Conservation (phyloP, 2,888 invertebrate species). For the Podabrus alpinus region DNA sequence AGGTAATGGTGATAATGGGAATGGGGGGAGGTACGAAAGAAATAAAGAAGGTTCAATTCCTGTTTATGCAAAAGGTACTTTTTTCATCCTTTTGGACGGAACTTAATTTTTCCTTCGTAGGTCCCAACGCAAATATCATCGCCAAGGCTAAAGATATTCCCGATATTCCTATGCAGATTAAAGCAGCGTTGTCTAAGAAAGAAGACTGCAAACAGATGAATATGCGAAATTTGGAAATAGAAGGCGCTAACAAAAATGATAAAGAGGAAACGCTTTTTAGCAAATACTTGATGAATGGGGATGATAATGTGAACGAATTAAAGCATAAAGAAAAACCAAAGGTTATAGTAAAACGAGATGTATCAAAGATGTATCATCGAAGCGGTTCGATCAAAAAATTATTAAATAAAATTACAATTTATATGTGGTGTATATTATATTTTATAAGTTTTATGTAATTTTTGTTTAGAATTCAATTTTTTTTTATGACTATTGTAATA, state of each 20-base stretch:
- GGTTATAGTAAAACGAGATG: background rate
- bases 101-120: background rate
- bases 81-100: background rate
- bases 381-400: background rate
- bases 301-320: background rate
- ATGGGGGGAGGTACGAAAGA: background rate
- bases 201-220: background rate
- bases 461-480: background rate
- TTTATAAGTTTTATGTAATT: background rate
- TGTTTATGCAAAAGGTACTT: constrained; percentile 6
- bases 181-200: background rate
- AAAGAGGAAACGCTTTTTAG: background rate
- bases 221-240: background rate
- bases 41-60: background rate
- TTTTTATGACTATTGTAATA: background rate
- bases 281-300: background rate
- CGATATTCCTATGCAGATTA: constrained; percentile 8
- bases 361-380: background rate
- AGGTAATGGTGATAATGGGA: background rate
- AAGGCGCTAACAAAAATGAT: background rate
- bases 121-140: background rate
- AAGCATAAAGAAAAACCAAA: background rate
- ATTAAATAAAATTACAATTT: background rate
- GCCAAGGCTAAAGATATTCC: background rate
- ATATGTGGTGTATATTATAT: background rate